Evolutionary conservation across 53 echinoderm and acorn worm genomes (phyloP).

Genomic region (Holothuria leucospilota): DNA sequence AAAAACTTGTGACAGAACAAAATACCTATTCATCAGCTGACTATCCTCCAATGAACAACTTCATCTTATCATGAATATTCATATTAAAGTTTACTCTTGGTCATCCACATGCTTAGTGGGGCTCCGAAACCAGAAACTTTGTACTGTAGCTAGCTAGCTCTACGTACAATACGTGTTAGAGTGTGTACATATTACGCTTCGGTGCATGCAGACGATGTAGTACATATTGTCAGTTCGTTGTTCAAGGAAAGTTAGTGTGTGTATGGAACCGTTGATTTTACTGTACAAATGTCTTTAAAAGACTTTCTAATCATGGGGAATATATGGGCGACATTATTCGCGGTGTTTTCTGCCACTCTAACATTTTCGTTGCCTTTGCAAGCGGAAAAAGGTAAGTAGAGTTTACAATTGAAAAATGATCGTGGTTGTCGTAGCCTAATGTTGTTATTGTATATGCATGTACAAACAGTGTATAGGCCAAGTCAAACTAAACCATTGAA

Average conservation of each 20-base stretch:
- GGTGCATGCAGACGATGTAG: too few species aligned
- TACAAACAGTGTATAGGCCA: too few species aligned
- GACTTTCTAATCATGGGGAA: conserved; percentile 44
- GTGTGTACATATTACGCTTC: too few species aligned
- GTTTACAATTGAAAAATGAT: neutral
- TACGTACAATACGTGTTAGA: too few species aligned
- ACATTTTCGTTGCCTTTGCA: conserved; percentile 35
- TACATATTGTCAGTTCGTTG: too few species aligned
- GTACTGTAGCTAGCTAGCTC: too few species aligned
- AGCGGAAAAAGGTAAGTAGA: conserved; percentile 33
- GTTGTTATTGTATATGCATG: too few species aligned
- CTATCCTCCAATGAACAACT: conserved; percentile 7
- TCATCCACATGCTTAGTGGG: neutral
- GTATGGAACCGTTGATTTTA: conserved; percentile 38
- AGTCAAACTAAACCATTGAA: too few species aligned
- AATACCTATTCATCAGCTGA: neutral
- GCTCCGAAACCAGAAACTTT: too few species aligned
- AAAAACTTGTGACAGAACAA: too few species aligned
- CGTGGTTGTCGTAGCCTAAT: neutral
- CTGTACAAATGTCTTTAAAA: conserved; percentile 27
- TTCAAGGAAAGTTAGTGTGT: neutral
- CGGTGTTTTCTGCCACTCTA: conserved; percentile 34
- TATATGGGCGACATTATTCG: conserved; percentile 38
- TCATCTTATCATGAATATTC: neutral
- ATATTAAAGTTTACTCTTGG: conserved; percentile 32